Evolutionary conservation across 2,113 vertebrate species (phyloP).

Genomic region (Ciconia stormi): DNA sequence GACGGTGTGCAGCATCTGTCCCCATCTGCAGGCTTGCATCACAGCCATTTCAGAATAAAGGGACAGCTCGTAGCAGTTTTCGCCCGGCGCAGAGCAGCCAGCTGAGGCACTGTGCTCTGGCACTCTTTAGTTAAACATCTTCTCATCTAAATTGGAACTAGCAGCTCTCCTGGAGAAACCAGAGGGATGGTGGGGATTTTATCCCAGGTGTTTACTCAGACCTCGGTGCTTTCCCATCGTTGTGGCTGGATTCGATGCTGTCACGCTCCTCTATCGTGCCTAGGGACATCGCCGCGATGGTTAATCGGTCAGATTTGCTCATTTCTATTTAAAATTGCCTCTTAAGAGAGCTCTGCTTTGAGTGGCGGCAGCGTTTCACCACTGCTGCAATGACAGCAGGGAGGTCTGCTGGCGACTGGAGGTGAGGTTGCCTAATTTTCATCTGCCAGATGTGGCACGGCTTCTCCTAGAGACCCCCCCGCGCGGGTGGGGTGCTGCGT

Average conservation of each 20-base stretch:
- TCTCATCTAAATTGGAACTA: not conserved
- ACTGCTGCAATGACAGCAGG: not conserved
- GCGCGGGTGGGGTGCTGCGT: not conserved
- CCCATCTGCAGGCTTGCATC: not conserved
- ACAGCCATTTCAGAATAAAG: not conserved
- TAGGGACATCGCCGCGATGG: accelerated
- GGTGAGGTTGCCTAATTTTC: not conserved
- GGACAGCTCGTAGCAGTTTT: not conserved
- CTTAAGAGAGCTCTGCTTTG: not conserved
- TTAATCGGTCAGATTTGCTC: not conserved
- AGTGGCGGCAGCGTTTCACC: not conserved
- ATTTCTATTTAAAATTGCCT: not conserved
- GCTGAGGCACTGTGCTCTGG: not conserved
- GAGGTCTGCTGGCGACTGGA: not conserved
- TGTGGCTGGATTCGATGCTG: not conserved
- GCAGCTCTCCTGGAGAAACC: not conserved
- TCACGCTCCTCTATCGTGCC: accelerated
- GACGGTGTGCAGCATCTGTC: not conserved
- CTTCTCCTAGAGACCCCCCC: not conserved
- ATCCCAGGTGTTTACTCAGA: not conserved
- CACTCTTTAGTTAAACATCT: not conserved
- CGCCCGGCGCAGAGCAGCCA: not conserved
- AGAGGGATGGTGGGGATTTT: not conserved
- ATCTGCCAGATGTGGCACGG: accelerated
- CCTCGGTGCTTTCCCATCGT: not conserved